Evolutionary conservation across 23 tunicate species (phyloP).

Genomic region (Halocynthia roretzi): DNA sequence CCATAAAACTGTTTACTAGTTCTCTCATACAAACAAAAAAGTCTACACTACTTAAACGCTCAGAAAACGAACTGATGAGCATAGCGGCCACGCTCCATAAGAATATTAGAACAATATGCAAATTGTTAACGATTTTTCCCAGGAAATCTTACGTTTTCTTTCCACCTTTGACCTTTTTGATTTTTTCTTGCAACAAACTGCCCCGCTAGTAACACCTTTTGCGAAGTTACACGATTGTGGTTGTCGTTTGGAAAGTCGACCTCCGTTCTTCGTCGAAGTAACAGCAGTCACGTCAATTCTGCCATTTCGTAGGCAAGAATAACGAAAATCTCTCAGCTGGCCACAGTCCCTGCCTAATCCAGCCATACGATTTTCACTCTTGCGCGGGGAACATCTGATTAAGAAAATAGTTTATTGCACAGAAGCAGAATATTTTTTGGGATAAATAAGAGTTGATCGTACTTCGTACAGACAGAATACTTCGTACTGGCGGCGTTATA

Average conservation of each 20-base stretch:
- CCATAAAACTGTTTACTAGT: too few species aligned
- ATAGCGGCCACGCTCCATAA: too few species aligned
- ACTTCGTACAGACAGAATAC: constrained; percentile 58
- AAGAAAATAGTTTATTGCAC: not conserved
- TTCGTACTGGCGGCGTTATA: constrained; percentile 70
- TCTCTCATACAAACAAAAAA: too few species aligned
- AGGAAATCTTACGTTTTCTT: not conserved
- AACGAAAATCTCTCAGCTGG: not conserved
- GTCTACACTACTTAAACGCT: too few species aligned
- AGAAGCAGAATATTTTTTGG: not conserved
- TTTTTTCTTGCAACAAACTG: constrained; percentile 45
- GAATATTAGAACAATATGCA: too few species aligned
- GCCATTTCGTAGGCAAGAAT: constrained; percentile 48
- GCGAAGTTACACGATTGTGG: constrained; percentile 38
- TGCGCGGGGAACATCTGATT: constrained; percentile 42
- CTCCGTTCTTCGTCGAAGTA: not conserved
- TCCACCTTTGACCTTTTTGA: constrained; percentile 12
- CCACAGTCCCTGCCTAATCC: constrained; percentile 72
- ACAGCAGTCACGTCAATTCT: constrained; percentile 39
- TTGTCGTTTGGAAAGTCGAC: constrained; percentile 3
- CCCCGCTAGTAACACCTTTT: constrained; percentile 53
- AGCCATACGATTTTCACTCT: constrained; percentile 59
- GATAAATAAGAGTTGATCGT: constrained; percentile 3
- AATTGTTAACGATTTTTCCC: too few species aligned
- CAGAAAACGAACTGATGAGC: too few species aligned